Base-by-base conservation (phyloP, 2,888 invertebrate species). In the Lordiphosa andalusiaca region DNA sequence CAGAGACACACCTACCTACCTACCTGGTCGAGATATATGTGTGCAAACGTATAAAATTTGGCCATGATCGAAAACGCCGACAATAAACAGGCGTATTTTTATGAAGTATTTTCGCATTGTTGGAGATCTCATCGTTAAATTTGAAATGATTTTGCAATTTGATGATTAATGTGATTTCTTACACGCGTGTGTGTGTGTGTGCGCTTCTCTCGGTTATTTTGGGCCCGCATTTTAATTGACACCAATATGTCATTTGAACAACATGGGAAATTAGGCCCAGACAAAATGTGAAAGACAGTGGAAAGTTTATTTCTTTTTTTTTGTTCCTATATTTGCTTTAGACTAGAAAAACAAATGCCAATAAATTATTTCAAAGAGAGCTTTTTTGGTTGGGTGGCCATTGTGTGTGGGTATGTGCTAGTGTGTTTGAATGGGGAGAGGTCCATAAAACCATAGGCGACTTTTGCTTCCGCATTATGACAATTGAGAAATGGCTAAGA, bases 21-120 rank as follows among this genome's bases (percentile, higher is more conserved):
- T 63, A 41, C 63, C 63, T 46, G 50, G 6, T 21, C 13, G n/a
- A 13, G n/a, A 13, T 19, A 6, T 19, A 21, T n/a, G 25, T 44
- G 6, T 44, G 6, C 9, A 23, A 9, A 40, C 46, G 47, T 48
- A 41, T 76, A 53, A 75, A 71, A 80, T 75, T 77, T 77, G 77
- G 77, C 83, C 77, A 77, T 77, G 77, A 77, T 83, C 83, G 70
- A 62, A 64, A 49, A 62, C 70, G 59, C 70, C 75, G 62, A 67
- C 73, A 51, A 48, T 48, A 61, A 67, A 67, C 16, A 33, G 13
- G 21, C 16, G 30, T 44, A 44, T 54, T 23, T 16, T 38, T 40
- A 46, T 55, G 53, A 56, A 63, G 53, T 59, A 57, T 42, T 23
- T 42, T 12, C 21, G n/a, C n/a, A 30, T 6, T 40, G 25, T 25